Evolutionary conservation across 2,797 vertebrate genomes (phyloP).

Genomic region (Poeciliopsis paucimaculata): DNA sequence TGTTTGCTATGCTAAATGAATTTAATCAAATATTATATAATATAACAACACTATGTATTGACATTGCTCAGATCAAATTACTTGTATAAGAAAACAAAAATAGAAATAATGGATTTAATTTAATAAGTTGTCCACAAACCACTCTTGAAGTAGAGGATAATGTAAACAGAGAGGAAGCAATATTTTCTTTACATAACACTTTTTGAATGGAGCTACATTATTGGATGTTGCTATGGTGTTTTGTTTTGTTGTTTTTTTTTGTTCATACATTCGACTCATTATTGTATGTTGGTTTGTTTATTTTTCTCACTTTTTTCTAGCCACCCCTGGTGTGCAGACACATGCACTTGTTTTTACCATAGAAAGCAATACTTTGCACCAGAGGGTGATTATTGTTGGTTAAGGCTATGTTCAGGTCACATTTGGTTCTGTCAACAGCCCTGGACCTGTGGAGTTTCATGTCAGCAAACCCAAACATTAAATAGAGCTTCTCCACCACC

Average conservation of each 20-base stretch:
- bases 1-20: slow-evolving; percentile 14
- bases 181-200: not conserved
- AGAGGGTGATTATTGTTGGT: slow-evolving; percentile 29
- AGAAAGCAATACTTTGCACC: slow-evolving; percentile 29
- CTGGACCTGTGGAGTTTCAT: slow-evolving; percentile 9
- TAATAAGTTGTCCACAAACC: slow-evolving; percentile 1
- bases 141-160: not conserved
- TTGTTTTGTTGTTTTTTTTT: slow-evolving; percentile 20
- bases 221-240: slow-evolving; percentile 1
- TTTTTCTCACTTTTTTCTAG: slow-evolving; percentile 49
- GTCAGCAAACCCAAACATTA: not conserved
- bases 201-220: slow-evolving; percentile 27
- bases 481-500: not conserved
- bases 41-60: not conserved
- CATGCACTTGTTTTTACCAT: slow-evolving; percentile 41
- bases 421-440: slow-evolving; percentile 8
- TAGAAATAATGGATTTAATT: not conserved
- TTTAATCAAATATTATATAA: not conserved
- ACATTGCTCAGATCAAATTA: not conserved
- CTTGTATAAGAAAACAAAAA: not conserved
- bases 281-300: slow-evolving; percentile 44
- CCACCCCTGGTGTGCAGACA: slow-evolving; percentile 45
- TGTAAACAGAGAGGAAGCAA: slow-evolving; percentile 1
- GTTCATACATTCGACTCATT: slow-evolving; percentile 49
- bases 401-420: slow-evolving; percentile 15